Conservation (phyloP, 2,888 invertebrate species). For the Azorinus chamasolen region DNA sequence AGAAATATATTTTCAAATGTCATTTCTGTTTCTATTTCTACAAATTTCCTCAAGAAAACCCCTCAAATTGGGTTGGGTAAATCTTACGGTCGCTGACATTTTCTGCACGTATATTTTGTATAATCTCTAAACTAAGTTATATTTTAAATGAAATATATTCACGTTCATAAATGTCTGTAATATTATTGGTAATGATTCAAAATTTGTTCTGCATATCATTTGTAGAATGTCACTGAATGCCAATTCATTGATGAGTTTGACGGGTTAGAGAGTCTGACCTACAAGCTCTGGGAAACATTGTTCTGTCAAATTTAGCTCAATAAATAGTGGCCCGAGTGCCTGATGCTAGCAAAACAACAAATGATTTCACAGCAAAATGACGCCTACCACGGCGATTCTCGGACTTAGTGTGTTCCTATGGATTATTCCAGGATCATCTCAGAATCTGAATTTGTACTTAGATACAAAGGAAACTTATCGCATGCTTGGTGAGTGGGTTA, state of each 20-base stretch:
- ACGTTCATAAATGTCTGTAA: too few relatives aligned
- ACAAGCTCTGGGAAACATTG: conserved; percentile 46
- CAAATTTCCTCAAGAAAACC: too few relatives aligned
- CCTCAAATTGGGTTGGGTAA: too few relatives aligned
- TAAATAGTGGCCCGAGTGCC: too few relatives aligned
- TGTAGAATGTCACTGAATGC: neutral
- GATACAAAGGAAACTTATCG: conserved; percentile 77
- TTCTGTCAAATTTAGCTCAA: conserved; percentile 47
- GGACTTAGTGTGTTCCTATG: conserved; percentile 68
- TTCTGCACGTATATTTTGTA: too few relatives aligned
- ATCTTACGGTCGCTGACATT: too few relatives aligned
- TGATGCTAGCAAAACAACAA: conserved; percentile 30
- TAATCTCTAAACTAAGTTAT: too few relatives aligned
- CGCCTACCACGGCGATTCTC: conserved; percentile 54
- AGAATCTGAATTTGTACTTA: conserved; percentile 79
- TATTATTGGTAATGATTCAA: neutral
- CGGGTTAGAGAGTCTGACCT: conserved; percentile 52
- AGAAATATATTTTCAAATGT: too few relatives aligned
- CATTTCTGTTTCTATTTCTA: too few relatives aligned
- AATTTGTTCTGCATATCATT: neutral
- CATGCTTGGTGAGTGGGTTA: conserved; percentile 77
- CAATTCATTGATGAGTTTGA: neutral
- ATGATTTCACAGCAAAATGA: conserved; percentile 64
- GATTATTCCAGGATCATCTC: conserved; percentile 66
- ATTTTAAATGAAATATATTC: too few relatives aligned